Conservation (phyloP, 2,113 vertebrate genomes). For the Elaphurus davidianus region DNA sequence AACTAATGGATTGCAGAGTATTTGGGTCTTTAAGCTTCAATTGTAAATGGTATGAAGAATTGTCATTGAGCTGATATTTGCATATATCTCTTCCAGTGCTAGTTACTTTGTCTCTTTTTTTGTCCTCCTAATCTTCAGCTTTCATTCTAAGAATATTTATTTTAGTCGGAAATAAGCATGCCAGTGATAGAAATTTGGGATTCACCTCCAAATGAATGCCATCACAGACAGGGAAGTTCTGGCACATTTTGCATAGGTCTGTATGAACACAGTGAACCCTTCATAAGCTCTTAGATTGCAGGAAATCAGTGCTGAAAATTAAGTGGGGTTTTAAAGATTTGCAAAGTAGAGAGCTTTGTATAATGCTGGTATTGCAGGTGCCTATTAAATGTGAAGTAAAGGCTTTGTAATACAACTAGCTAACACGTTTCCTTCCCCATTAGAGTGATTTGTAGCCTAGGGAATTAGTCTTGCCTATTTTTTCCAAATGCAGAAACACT, state of each 20-base stretch:
- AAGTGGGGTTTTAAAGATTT: conserved; percentile 66
- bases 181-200: conserved; percentile 70
- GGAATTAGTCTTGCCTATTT: conserved; percentile 65
- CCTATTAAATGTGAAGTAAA: conserved; percentile 65
- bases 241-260: conserved; percentile 64
- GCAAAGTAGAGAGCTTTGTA: conserved; percentile 74
- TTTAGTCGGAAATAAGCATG: conserved; percentile 64
- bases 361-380: conserved; percentile 66
- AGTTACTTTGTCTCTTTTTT: conserved; percentile 53
- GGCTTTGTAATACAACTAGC: conserved; percentile 66
- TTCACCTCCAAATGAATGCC: conserved; percentile 73
- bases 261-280: conserved; percentile 66
- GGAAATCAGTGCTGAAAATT: conserved; percentile 70
- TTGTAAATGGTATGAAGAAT: conserved; percentile 72
- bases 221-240: conserved; percentile 65
- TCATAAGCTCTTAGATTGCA: conserved; percentile 64
- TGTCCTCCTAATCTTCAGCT: conserved; percentile 65
- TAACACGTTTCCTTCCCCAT: conserved; percentile 60
- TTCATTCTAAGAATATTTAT: conserved; percentile 69
- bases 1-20: conserved; percentile 75
- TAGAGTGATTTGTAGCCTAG: conserved; percentile 64
- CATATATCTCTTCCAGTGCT: conserved; percentile 60
- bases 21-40: conserved; percentile 76
- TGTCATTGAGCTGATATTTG: conserved; percentile 73
- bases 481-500: conserved; percentile 43